Evolutionary conservation across 1,140 invertebrate genomes (phyloP).

Genomic region (Pseudomyrmex sp.): DNA sequence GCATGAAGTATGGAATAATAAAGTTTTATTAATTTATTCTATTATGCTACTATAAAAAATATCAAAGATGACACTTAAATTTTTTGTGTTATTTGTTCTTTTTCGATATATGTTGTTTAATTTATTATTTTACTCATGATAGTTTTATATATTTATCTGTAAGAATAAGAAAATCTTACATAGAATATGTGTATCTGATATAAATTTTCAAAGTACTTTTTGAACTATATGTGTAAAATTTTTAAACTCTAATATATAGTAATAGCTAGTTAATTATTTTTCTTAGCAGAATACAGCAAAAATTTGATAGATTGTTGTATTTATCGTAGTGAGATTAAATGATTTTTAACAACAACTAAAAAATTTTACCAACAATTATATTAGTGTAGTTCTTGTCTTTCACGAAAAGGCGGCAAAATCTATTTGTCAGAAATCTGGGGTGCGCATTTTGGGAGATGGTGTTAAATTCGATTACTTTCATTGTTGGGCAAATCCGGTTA

Average conservation of each 20-base stretch:
- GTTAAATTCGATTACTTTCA: slow-evolving; percentile 84
- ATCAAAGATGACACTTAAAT: too few species aligned
- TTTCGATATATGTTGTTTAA: too few species aligned
- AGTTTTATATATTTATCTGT: too few species aligned
- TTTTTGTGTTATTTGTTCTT: too few species aligned
- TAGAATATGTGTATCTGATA: not conserved
- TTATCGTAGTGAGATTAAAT: slow-evolving; percentile 23
- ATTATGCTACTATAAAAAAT: too few species aligned
- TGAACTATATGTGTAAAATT: too few species aligned
- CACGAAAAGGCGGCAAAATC: slow-evolving; percentile 55
- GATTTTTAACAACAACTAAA: slow-evolving; percentile 60
- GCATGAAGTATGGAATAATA: too few species aligned
- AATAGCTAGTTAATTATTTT: not conserved
- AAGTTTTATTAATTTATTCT: too few species aligned
- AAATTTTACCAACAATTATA: slow-evolving; percentile 62
- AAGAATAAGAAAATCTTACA: too few species aligned
- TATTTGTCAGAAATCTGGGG: slow-evolving; percentile 76
- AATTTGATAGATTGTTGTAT: not conserved
- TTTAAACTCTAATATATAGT: not conserved
- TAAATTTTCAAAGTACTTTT: not conserved
- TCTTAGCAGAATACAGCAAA: not conserved
- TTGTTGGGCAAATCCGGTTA: slow-evolving; percentile 83
- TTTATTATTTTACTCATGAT: too few species aligned
- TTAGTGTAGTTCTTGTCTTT: slow-evolving; percentile 55
- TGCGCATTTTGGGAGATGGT: slow-evolving; percentile 77